These are phyloP conservation scores for Lycocerus yunnanus DNA, from an alignment of 2,888 invertebrate genomes.

Conservation along the genomic window DNA sequence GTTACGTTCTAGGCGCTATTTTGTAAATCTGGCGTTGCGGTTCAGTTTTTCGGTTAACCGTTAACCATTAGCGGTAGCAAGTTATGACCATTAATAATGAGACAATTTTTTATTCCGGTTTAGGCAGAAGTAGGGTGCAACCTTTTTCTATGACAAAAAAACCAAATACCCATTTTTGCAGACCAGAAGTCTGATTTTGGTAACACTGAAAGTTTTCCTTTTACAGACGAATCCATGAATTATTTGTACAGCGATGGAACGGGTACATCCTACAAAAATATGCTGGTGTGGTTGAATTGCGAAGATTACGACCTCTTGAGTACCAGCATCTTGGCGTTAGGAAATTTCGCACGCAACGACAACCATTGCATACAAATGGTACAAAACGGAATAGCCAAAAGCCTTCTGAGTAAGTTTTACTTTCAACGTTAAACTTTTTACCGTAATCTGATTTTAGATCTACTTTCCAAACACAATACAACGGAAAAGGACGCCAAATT, in stretches of 20 bases:
- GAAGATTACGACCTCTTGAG: conserved; percentile 75
- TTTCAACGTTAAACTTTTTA: background rate
- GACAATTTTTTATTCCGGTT: too few relatives aligned
- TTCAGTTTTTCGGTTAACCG: too few relatives aligned
- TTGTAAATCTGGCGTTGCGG: too few relatives aligned
- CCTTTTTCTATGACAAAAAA: too few relatives aligned
- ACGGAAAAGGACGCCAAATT: conserved; percentile 64
- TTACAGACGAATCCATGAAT: conserved; percentile 84
- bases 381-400: conserved; percentile 74
- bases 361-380: conserved; percentile 85
- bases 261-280: conserved; percentile 72
- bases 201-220: too few relatives aligned
- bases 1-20: too few relatives aligned
- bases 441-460: conserved; percentile 43
- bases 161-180: too few relatives aligned
- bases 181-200: too few relatives aligned
- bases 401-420: conserved; percentile 61
- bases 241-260: conserved; percentile 75
- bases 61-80: too few relatives aligned
- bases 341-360: conserved; percentile 89
- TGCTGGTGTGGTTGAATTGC: conserved; percentile 78
- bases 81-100: too few relatives aligned
- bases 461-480: conserved; percentile 62
- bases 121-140: too few relatives aligned
- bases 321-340: conserved; percentile 84